Evolutionary conservation across 37 sponge, comb jelly and placozoan species (phyloP).

Genomic region (Ianthella basta): DNA sequence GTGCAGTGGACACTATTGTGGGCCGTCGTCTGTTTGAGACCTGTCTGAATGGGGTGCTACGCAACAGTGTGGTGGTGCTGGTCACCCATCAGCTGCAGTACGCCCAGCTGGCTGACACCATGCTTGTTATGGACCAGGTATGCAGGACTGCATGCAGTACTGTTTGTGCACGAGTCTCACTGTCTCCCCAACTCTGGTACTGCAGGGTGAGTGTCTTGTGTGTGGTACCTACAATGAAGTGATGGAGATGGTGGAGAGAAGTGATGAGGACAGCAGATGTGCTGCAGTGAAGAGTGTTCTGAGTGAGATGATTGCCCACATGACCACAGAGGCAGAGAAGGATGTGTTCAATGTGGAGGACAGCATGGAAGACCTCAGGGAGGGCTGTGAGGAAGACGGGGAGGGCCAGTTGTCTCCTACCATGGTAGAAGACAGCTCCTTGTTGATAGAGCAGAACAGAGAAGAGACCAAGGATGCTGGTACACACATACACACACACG

Average conservation of each 20-base stretch:
- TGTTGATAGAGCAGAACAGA: too few relatives aligned
- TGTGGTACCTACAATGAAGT: constrained; percentile 5
- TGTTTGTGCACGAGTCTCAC: too few relatives aligned
- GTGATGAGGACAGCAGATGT: constrained; percentile 7
- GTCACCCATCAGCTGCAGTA: constrained; percentile 87
- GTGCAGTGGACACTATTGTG: constrained; percentile 80
- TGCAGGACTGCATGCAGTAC: not conserved
- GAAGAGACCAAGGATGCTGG: not conserved
- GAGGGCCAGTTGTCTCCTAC: too few relatives aligned
- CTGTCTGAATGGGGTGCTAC: constrained; percentile 67
- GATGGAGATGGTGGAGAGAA: not conserved
- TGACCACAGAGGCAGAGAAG: not conserved
- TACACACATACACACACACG: too few relatives aligned
- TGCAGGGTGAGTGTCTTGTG: constrained; percentile 10
- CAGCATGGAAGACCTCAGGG: not conserved
- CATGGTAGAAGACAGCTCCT: too few relatives aligned
- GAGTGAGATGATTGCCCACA: constrained; percentile 8
- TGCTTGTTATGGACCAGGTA: constrained; percentile 75
- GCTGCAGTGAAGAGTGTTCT: constrained; percentile 13
- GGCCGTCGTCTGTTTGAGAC: constrained; percentile 75
- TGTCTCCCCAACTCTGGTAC: too few relatives aligned
- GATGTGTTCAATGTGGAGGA: constrained; percentile 26
- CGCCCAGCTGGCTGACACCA: constrained; percentile 56
- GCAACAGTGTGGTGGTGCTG: constrained; percentile 47
- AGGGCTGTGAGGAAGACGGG: too few relatives aligned